phyloP scores from a whole-genome alignment of 2,797 vertebrate species.

The Euthynnus affinis region DNA sequence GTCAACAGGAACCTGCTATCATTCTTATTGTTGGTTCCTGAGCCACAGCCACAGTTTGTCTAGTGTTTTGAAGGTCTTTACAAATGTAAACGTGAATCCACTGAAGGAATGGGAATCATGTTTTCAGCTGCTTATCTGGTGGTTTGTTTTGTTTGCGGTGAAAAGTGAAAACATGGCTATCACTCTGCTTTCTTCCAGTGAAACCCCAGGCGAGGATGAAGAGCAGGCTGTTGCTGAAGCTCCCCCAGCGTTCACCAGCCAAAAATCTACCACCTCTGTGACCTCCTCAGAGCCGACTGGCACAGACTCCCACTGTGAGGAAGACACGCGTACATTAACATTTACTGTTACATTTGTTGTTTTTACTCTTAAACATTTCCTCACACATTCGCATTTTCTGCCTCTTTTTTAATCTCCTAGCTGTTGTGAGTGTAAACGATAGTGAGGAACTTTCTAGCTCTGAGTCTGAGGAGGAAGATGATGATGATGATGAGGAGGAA shows the following conservation, averaged over 20 bases:
- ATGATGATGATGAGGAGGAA: constrained; percentile 48
- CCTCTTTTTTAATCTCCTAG: constrained; percentile 77
- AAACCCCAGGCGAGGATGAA: constrained; percentile 53
- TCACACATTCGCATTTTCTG: neutral
- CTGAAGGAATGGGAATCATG: too few relatives aligned
- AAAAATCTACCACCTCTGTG: constrained; percentile 75
- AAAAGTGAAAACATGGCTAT: neutral
- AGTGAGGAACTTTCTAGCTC: constrained; percentile 84
- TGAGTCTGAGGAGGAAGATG: constrained; percentile 78
- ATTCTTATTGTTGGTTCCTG: too few relatives aligned
- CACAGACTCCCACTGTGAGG: constrained; percentile 85
- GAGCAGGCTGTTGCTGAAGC: constrained; percentile 38
- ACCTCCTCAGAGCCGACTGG: constrained; percentile 79
- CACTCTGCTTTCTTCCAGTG: constrained; percentile 64
- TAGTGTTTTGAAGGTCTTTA: too few relatives aligned
- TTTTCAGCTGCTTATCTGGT: neutral
- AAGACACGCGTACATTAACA: constrained; percentile 9
- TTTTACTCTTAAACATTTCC: neutral
- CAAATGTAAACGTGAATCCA: too few relatives aligned
- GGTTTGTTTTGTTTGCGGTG: constrained; percentile 4
- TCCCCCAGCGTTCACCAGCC: constrained; percentile 53
- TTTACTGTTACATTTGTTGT: neutral
- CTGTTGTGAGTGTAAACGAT: constrained; percentile 86
- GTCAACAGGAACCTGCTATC: too few relatives aligned
- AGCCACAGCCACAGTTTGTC: too few relatives aligned